Base-by-base conservation (phyloP, 2,113 vertebrate species). In the Zingel zingel region DNA sequence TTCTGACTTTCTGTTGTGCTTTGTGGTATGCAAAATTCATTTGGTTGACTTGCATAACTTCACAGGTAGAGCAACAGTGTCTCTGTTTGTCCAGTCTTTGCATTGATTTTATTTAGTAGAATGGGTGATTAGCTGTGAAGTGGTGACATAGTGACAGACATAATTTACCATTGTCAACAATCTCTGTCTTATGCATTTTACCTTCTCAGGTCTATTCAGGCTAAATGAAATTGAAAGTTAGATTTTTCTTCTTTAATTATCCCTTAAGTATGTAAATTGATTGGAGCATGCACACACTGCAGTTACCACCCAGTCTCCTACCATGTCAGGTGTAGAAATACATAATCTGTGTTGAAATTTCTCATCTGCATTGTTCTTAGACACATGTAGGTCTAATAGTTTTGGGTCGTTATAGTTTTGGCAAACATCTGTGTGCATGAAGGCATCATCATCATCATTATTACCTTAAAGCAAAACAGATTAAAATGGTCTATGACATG, bases 1-100 rank as follows among this genome's bases (percentile, higher is more conserved):
- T 81, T 66, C 16, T 74, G n/a, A 47, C 12, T 57, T 27, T 79
- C 23, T 36, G 10, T 48, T 66, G 43, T 57, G 48, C 57, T 58
- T 59, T 70, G 6, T 67, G 30, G n/a, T 18, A 11, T 39, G 7
- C 53, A 50, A 43, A 27, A 58, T 54, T 33, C 0, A 47, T 54
- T 61, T 48, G 10, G 3, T 74, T 53, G 25, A 56, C 13, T 47
- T 36, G 0, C 14, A 53, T 15, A 63, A 79, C 58, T 48, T 64
- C 18, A 53, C 33, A 62, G 11, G 18, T 70, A 43, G 16, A 81
- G 43, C 51, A 58, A 39, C 54, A 10, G 45, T 62, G 65, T 15
- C 3, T 18, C 0, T 1, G 10, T 27, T 56, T 45, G 33, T 45
- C 19, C 11, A 43, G 66, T 69, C 33, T 54, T 43, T 43, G 30